These are phyloP conservation scores for Eupithecia insigniata DNA, from an alignment of 2,888 invertebrate genomes.

Conservation along the genomic window DNA sequence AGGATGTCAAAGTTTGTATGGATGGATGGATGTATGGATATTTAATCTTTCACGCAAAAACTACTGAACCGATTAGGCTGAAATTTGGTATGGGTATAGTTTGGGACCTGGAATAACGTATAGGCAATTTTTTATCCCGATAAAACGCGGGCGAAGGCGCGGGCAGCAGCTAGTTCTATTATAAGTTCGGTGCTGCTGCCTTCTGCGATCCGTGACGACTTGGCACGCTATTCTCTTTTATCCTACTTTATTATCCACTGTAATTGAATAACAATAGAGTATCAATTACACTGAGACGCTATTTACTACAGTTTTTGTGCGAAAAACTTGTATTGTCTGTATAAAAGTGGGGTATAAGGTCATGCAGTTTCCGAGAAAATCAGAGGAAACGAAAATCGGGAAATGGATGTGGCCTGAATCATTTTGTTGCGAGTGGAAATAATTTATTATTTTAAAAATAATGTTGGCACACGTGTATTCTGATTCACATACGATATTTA, in stretches of 20 bases:
- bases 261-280: constrained; percentile 45
- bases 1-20: too few species aligned
- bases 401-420: constrained; percentile 32
- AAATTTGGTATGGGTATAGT: too few species aligned
- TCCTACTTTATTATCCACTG: constrained; percentile 33
- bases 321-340: constrained; percentile 56
- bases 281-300: constrained; percentile 37
- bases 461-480: background rate
- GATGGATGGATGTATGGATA: too few species aligned
- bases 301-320: constrained; percentile 37
- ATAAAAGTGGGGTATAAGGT: constrained; percentile 69
- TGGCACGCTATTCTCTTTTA: constrained; percentile 49
- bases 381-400: constrained; percentile 50
- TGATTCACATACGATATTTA: constrained; percentile 31
- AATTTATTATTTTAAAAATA: constrained; percentile 2
- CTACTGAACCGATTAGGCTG: too few species aligned
- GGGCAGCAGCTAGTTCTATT: too few species aligned
- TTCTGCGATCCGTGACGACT: constrained; percentile 55
- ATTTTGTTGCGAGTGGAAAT: constrained; percentile 8
- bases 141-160: too few species aligned
- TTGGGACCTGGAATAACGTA: too few species aligned
- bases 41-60: too few species aligned
- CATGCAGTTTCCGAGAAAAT: constrained; percentile 50
- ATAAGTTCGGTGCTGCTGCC: constrained; percentile 35
- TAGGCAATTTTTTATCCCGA: too few species aligned